Evolutionary conservation across 2,797 vertebrate genomes (phyloP).

Genomic region (Aplochiton taeniatus): DNA sequence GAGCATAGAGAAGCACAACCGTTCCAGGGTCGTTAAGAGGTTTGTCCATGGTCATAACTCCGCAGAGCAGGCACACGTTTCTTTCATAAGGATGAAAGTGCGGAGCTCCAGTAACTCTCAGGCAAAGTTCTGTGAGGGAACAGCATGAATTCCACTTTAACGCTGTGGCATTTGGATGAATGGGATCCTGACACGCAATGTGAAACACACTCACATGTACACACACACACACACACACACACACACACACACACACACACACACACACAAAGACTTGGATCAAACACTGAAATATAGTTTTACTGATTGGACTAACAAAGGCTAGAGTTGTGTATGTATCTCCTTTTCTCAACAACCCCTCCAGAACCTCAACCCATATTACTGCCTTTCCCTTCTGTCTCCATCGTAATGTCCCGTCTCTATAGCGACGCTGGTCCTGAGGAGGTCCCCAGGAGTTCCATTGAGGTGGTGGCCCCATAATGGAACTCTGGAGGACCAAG

Average conservation of each 20-base stretch:
- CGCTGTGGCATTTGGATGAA: conserved; percentile 73
- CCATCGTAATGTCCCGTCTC: conserved; percentile 4
- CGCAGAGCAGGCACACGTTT: conserved; percentile 71
- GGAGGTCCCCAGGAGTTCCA: conserved; percentile 44
- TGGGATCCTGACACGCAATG: conserved; percentile 76
- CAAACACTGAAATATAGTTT: too few species aligned
- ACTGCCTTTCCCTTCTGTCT: background rate
- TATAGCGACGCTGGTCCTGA: conserved; percentile 20
- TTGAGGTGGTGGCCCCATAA: conserved; percentile 51
- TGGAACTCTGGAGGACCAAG: conserved; percentile 58
- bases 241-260: conserved; percentile 12
- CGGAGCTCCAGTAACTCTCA: conserved; percentile 75
- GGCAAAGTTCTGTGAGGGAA: conserved; percentile 76
- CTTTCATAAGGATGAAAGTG: conserved; percentile 84
- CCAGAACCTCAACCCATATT: background rate
- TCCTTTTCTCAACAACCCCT: background rate
- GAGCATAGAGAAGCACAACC: conserved; percentile 18
- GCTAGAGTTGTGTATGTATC: too few species aligned
- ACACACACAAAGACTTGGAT: background rate
- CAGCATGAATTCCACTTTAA: conserved; percentile 77
- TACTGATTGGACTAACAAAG: too few species aligned
- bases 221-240: conserved; percentile 21
- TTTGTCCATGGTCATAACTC: conserved; percentile 53
- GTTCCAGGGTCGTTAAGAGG: conserved; percentile 29
- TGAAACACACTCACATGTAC: conserved; percentile 35